Conservation (phyloP, 1,140 invertebrate species). For the Drosophila parabipectinata region DNA sequence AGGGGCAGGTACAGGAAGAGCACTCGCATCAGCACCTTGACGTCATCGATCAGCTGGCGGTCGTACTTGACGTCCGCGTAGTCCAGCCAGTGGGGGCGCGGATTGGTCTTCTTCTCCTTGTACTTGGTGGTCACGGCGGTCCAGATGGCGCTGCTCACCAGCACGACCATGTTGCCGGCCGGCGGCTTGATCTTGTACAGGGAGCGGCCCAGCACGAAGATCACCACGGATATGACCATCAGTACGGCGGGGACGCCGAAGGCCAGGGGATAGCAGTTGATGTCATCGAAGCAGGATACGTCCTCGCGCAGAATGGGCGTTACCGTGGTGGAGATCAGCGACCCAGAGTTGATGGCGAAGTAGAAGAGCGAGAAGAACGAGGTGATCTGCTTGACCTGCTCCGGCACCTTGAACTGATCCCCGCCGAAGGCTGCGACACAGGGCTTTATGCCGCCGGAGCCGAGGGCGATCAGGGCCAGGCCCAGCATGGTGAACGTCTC, state of each 20-base stretch:
- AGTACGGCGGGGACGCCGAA: slow-evolving; percentile 96
- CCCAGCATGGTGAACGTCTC: slow-evolving; percentile 90
- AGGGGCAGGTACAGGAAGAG: slow-evolving; percentile 91
- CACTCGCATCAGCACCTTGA: slow-evolving; percentile 88
- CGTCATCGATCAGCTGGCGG: slow-evolving; percentile 87
- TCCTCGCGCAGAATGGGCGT: slow-evolving; percentile 94
- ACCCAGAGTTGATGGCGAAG: slow-evolving; percentile 96
- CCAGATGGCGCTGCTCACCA: slow-evolving; percentile 92
- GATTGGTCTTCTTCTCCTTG: slow-evolving; percentile 86
- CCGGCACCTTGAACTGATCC: slow-evolving; percentile 95
- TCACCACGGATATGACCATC: slow-evolving; percentile 92
- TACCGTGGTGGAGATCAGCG: slow-evolving; percentile 94
- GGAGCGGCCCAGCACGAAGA: slow-evolving; percentile 92
- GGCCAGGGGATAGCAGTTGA: slow-evolving; percentile 94
- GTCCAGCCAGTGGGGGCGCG: slow-evolving; percentile 91
- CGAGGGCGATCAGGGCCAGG: slow-evolving; percentile 92
- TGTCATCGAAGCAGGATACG: slow-evolving; percentile 91
- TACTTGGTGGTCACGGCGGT: slow-evolving; percentile 88
- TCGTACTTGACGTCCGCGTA: slow-evolving; percentile 91
- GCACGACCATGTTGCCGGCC: slow-evolving; percentile 92
- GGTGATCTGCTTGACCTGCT: slow-evolving; percentile 90
- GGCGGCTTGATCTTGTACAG: slow-evolving; percentile 92
- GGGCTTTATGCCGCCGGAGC: slow-evolving; percentile 98
- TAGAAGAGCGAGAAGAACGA: slow-evolving; percentile 97
- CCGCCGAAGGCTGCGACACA: slow-evolving; percentile 98